phyloP scores from a whole-genome alignment of 2,888 invertebrate species.

The Xylophagus ater region DNA sequence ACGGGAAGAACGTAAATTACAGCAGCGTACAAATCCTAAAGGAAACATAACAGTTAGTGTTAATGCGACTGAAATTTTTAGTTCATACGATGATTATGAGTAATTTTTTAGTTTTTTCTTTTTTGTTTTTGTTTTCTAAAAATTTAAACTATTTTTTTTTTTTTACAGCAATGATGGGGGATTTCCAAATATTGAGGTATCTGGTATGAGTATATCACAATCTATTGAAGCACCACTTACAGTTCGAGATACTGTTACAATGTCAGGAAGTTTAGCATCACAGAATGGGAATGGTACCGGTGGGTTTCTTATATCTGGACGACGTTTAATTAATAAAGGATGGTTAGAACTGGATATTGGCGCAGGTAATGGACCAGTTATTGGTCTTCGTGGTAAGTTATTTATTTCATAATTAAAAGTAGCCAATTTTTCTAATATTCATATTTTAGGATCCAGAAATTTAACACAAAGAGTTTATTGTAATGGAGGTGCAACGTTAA shows the following conservation, averaged over 20 bases:
- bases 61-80: constrained; percentile 89
- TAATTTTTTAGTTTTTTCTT: constrained; percentile 21
- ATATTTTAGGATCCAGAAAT: constrained; percentile 50
- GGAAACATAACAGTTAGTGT: constrained; percentile 78
- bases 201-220: constrained; percentile 85
- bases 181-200: constrained; percentile 74
- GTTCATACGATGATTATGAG: constrained; percentile 63
- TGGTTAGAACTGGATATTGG: constrained; percentile 82
- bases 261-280: constrained; percentile 72
- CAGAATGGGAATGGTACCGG: constrained; percentile 72
- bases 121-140: constrained; percentile 10
- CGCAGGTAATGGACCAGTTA: constrained; percentile 71
- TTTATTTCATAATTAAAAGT: neutral
- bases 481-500: constrained; percentile 63
- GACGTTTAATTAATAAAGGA: constrained; percentile 68
- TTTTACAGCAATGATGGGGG: constrained; percentile 35
- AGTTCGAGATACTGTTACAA: constrained; percentile 67
- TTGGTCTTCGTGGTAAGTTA: constrained; percentile 54
- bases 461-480: constrained; percentile 62
- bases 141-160: constrained; percentile 30
- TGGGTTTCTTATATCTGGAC: constrained; percentile 63
- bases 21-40: constrained; percentile 85
- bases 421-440: neutral
- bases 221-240: constrained; percentile 90
- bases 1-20: constrained; percentile 74